phyloP scores from a whole-genome alignment of 2,888 invertebrate genomes.

The Rhingia rostrata region DNA sequence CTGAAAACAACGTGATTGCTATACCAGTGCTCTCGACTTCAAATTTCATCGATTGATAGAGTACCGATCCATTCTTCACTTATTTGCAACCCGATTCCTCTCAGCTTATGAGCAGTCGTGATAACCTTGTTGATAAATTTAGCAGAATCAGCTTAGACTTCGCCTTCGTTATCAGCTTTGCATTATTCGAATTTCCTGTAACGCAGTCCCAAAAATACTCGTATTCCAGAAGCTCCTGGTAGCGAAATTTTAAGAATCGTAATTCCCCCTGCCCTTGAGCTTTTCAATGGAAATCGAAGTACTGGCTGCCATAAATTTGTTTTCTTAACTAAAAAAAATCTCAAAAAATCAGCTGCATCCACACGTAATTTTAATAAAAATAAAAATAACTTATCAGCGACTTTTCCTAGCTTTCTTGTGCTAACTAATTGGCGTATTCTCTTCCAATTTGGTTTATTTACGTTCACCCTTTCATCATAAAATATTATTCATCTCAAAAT shows the following conservation, averaged over 20 bases:
- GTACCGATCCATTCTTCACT: conserved; percentile 76
- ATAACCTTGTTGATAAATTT: conserved; percentile 29
- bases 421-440: too few species aligned
- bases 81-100: conserved; percentile 73
- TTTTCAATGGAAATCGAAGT: conserved; percentile 24
- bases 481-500: too few species aligned
- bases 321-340: too few species aligned
- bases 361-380: too few species aligned
- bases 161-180: conserved; percentile 26
- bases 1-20: conserved; percentile 1
- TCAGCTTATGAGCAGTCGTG: conserved; percentile 76
- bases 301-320: not conserved
- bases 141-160: not conserved
- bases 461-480: too few species aligned
- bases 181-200: conserved; percentile 12
- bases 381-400: too few species aligned
- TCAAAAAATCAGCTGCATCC: too few species aligned
- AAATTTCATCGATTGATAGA: conserved; percentile 77
- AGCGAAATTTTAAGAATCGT: conserved; percentile 13
- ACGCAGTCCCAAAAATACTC: conserved; percentile 44
- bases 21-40: conserved; percentile 74
- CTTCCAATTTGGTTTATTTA: too few species aligned
- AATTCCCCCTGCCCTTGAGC: conserved; percentile 13
- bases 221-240: conserved; percentile 17
- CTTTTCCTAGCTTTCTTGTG: too few species aligned